Base-by-base conservation (phyloP, 2,113 vertebrate species). In the Ia io region DNA sequence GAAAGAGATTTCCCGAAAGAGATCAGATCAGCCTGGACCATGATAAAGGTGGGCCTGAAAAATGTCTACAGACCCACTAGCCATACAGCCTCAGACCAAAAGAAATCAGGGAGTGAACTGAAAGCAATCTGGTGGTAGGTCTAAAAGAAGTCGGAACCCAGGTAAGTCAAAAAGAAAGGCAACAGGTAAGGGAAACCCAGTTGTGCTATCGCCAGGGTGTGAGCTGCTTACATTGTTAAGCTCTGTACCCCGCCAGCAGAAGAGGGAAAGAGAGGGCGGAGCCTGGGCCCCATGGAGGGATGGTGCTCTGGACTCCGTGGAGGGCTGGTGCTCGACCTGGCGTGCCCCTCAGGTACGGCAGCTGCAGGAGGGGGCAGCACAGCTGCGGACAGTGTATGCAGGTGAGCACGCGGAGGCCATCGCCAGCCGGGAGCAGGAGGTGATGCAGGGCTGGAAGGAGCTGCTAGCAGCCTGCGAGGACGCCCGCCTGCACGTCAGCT, bases 331-430 rank as follows among this genome's bases (percentile, higher is more conserved):
- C 42, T n/a, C 2, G 1, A 95, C 42, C 84, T 28, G 12, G 67
- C n/a, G 0, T 42, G 32, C 80, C 71, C 9, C 6, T 12, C 98
- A 99, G 98, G 99, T 99, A 3, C 96, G 99, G 96, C 99, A 99
- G 97, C 98, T 99, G 2, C 99, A 99, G 97, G 99, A 99, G 69
- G 99, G 99, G 0, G 99, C 99, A 0, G 99, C 99, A 1, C 99
- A 99, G 98, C 96, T 99, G 90, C 97, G 99, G 97, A 99, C 99
- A 0, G 99, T 99, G 93, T 99, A 99, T 0, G 99, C 99, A 0
- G 99, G 99, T 0, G 99, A 99, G 97, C 99, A 99, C 5, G 99
- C 99, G 0, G 99, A 99, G 51, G 98, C 99, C 98, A 99, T 99
- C 2, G 99, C 98, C 0, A 98, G 98, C 70, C 97, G 98, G 6